Percentiles rank a stretch among this genome's conserved stretches.
These are phyloP conservation scores for Drosophila atroscutellata DNA, from an alignment of 2,888 invertebrate species.

Conservation along the genomic window DNA sequence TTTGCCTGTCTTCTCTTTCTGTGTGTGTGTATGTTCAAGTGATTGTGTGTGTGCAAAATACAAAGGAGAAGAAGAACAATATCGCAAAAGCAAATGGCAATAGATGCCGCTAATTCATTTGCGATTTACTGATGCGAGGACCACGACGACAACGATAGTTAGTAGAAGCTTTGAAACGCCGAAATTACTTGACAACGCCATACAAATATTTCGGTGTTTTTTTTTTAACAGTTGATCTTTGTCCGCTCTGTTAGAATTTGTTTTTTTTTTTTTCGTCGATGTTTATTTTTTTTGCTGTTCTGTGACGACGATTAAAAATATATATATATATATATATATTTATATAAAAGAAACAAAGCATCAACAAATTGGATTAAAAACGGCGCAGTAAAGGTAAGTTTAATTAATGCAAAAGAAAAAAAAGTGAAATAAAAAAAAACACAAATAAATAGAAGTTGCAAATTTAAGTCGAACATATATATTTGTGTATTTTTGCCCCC, in stretches of 20 bases:
- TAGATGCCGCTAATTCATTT: constrained; percentile 20
- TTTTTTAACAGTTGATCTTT: not conserved
- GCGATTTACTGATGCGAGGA: constrained; percentile 9
- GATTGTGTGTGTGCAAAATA: not conserved
- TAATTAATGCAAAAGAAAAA: not conserved
- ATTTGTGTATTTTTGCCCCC: not conserved
- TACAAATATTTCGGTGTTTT: constrained; percentile 9
- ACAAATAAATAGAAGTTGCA: not conserved
- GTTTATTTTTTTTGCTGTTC: constrained; percentile 10
- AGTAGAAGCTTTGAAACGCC: not conserved
- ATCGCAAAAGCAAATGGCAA: constrained; percentile 8
- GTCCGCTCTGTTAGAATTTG: constrained; percentile 1
- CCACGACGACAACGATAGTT: not conserved
- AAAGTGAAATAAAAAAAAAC: not conserved
- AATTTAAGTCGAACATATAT: not conserved
- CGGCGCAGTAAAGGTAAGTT: constrained; percentile 34
- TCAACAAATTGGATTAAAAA: constrained; percentile 41
- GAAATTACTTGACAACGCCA: constrained; percentile 14
- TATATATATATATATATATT: too few relatives aligned
- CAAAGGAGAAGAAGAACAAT: constrained; percentile 14
- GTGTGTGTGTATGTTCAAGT: constrained; percentile 15
- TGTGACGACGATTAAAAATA: constrained; percentile 5
- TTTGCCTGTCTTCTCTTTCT: constrained; percentile 2
- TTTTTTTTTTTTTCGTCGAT: constrained; percentile 22
- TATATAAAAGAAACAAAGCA: not conserved